Evolutionary conservation across 2,888 invertebrate genomes (phyloP).

Genomic region (Syritta pipiens): DNA sequence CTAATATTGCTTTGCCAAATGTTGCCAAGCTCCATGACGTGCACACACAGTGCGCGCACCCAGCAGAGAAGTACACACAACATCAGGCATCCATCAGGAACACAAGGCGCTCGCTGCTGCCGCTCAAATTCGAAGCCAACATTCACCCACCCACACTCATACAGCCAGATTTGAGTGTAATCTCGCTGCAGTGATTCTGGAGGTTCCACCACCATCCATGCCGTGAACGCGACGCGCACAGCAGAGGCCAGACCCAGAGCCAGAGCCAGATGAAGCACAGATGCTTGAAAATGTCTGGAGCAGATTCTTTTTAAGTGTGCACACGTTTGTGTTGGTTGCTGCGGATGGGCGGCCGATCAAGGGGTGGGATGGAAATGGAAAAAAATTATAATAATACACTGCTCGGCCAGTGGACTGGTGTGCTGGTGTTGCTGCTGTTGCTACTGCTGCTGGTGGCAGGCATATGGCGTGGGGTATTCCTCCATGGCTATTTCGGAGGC

Average conservation of each 20-base stretch:
- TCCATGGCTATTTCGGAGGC: constrained; percentile 39
- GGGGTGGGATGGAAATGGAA: constrained; percentile 23
- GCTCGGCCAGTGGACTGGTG: constrained; percentile 45
- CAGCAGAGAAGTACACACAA: constrained; percentile 40
- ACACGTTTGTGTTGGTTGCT: constrained; percentile 59
- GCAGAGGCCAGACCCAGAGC: too few relatives aligned
- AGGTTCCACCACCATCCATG: constrained; percentile 56
- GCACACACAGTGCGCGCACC: constrained; percentile 17
- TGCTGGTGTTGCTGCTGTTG: not conserved
- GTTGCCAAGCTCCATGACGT: constrained; percentile 58
- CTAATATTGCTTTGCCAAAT: constrained; percentile 66
- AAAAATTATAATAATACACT: constrained; percentile 68
- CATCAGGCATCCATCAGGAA: constrained; percentile 67
- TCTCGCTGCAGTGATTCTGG: constrained; percentile 67
- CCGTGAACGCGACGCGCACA: too few relatives aligned
- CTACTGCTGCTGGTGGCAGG: constrained; percentile 54
- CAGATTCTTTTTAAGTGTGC: constrained; percentile 69
- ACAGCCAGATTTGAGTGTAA: constrained; percentile 58
- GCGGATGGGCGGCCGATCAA: constrained; percentile 17
- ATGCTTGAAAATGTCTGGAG: constrained; percentile 73
- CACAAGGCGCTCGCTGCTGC: constrained; percentile 52
- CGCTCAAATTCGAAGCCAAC: constrained; percentile 23
- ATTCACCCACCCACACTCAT: constrained; percentile 20
- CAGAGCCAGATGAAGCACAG: constrained; percentile 78
- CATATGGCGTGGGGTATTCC: constrained; percentile 53